Conservation (phyloP, 2,797 vertebrate genomes). For the Glossophaga mutica region DNA sequence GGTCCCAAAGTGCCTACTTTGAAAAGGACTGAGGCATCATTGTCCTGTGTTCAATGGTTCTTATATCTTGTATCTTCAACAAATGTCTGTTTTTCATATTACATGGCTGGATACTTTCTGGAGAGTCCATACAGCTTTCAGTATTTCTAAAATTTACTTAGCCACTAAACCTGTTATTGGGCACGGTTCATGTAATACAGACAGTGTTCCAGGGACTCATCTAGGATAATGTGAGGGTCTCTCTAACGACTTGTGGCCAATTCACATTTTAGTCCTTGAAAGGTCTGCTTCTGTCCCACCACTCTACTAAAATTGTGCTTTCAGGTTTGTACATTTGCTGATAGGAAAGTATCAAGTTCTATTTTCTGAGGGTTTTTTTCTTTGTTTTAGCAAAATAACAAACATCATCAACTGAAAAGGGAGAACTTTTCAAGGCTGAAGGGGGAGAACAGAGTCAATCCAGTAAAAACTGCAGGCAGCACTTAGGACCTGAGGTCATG, state of each 20-base stretch:
- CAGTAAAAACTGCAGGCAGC: not conserved
- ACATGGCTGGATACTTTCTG: not conserved
- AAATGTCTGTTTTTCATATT: not conserved
- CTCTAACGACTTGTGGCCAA: not conserved
- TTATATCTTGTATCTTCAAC: not conserved
- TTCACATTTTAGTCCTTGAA: constrained; percentile 12
- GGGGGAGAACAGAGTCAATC: not conserved
- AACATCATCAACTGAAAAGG: not conserved
- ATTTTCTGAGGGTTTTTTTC: not conserved
- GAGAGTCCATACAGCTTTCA: not conserved
- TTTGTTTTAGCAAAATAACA: not conserved
- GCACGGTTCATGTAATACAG: not conserved
- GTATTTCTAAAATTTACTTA: constrained; percentile 12
- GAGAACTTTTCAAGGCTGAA: not conserved
- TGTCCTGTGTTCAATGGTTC: not conserved
- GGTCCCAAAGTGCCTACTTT: not conserved
- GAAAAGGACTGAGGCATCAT: not conserved
- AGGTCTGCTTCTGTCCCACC: not conserved
- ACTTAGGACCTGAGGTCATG: not conserved
- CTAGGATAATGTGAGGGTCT: not conserved
- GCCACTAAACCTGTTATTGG: not conserved
- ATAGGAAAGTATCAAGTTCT: not conserved
- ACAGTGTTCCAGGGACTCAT: not conserved
- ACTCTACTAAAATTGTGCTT: not conserved
- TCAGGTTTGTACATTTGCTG: not conserved